Base-by-base conservation (phyloP, 2,113 vertebrate genomes). In the Corythornis madagascariensis region DNA sequence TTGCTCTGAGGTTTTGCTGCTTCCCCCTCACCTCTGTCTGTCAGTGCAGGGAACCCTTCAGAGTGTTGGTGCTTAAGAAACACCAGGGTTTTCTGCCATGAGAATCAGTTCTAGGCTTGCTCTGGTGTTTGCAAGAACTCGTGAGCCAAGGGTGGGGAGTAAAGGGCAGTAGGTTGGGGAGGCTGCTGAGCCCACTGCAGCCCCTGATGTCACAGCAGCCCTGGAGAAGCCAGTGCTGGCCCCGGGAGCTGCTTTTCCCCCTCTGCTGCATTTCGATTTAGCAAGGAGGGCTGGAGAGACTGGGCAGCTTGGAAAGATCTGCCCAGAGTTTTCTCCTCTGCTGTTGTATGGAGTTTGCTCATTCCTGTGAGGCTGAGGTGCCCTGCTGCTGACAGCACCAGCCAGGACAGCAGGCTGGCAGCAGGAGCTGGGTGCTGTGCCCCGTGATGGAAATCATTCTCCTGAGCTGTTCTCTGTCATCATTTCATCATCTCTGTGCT, bases 401-500 rank as follows among this genome's bases (percentile, higher is more conserved):
- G 79, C 33, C 35, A 18, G 40, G 3, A 7, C 28, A 45, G 29
- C 82, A 45, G 16, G 3, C 2, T 7, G 12, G 2, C 4, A 0
- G 74, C 57, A 24, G 87, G 26, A 33, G 29, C 1, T 7, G 43
- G 25, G 13, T 55, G 69, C 85, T 74, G 73, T 59, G 77, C 56
- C 67, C 50, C 21, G 8, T 3, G 6, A 40, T 3, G 7, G 74
- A 74, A 67, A 28, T 12, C 1, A 4, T 66, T 48, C n/a, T 47
- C 56, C 50, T 0, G 5, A 91, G 90, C 78, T 66, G 53, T 25
- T 73, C 69, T 28, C 89, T 80, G 1, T 16, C 79, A 12, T 52
- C 26, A 2, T 69, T 80, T 69, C 50, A 11, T 56, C 53, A 22
- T 25, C 76, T 19, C 4, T 21, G 1, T 15, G 55, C 81, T 63